A percentile compares a stretch with the other conserved stretches of the same genome.
These are phyloP conservation scores for Erpobdella octoculata DNA, from an alignment of 2,888 invertebrate genomes.

Conservation along the genomic window DNA sequence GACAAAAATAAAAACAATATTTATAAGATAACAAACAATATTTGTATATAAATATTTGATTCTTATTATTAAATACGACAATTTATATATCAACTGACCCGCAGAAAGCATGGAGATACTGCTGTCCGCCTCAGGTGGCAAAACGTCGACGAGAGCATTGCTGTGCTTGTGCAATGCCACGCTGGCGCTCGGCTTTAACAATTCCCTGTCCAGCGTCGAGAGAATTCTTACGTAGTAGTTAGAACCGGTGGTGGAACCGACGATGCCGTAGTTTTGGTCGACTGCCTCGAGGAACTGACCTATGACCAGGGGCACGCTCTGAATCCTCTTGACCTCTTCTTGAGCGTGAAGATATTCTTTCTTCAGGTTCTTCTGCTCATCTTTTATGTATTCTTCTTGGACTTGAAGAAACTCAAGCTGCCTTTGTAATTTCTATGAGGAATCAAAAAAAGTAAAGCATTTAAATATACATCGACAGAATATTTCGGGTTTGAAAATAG, in stretches of 20 bases:
- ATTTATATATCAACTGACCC: constrained; percentile 55
- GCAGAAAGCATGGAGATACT: constrained; percentile 96
- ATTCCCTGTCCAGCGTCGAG: constrained; percentile 92
- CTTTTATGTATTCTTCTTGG: constrained; percentile 98
- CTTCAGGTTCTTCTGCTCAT: constrained; percentile 94
- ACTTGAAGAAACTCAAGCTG: constrained; percentile 94
- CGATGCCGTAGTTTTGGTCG: constrained; percentile 97
- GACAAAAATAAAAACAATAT: not conserved
- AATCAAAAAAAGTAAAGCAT: not conserved
- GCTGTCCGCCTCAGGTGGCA: constrained; percentile 97
- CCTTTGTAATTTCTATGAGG: constrained; percentile 67
- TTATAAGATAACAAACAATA: not conserved
- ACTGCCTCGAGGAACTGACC: constrained; percentile 98
- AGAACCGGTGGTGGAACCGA: constrained; percentile 91
- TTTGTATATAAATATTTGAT: not conserved
- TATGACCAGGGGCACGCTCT: constrained; percentile 95
- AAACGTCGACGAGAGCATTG: constrained; percentile 96
- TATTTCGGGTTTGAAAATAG: not conserved
- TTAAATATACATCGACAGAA: too few relatives aligned
- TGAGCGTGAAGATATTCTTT: constrained; percentile 98
- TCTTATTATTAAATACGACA: not conserved
- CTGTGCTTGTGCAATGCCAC: constrained; percentile 98
- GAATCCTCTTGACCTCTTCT: constrained; percentile 84
- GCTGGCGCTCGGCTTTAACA: constrained; percentile 92
- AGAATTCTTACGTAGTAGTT: constrained; percentile 97